A percentile compares a stretch with the other conserved stretches of the same genome.
phyloP scores from a whole-genome alignment of 2,797 vertebrate species.

The Etheostoma perlongum region DNA sequence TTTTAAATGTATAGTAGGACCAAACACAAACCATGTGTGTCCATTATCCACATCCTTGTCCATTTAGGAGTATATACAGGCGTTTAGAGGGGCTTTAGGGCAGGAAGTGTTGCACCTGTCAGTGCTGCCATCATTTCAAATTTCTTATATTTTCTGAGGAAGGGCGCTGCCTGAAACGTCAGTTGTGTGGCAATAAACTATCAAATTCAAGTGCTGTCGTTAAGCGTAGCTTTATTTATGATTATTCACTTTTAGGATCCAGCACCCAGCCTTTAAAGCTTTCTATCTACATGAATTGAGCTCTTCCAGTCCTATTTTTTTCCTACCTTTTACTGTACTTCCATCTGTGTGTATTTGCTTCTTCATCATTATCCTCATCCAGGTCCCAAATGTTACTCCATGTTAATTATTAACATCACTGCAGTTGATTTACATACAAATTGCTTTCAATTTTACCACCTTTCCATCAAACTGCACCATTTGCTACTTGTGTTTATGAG shows the following conservation, averaged over 20 bases:
- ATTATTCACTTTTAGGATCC: no score
- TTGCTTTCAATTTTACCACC: not conserved
- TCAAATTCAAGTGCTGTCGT: no score
- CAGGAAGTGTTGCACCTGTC: not conserved
- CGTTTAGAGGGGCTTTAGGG: not conserved
- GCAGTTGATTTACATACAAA: slow-evolving; percentile 1
- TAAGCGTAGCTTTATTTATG: no score
- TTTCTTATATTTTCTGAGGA: not conserved
- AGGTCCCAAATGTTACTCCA: not conserved
- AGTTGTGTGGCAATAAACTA: no score
- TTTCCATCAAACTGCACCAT: not conserved
- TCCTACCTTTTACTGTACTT: not conserved
- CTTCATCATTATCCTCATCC: not conserved
- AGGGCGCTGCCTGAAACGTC: no score
- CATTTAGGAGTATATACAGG: no score
- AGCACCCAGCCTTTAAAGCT: no score
- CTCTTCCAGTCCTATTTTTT: no score
- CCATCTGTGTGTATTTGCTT: not conserved
- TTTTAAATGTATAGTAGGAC: no score
- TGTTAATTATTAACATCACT: slow-evolving; percentile 26
- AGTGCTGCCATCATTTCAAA: not conserved
- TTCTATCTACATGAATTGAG: no score
- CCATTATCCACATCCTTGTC: no score
- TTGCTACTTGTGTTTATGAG: slow-evolving; percentile 19
- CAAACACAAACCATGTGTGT: no score